These are phyloP conservation scores for Eristalis arbustorum DNA, from an alignment of 2,888 invertebrate species.

Conservation along the genomic window DNA sequence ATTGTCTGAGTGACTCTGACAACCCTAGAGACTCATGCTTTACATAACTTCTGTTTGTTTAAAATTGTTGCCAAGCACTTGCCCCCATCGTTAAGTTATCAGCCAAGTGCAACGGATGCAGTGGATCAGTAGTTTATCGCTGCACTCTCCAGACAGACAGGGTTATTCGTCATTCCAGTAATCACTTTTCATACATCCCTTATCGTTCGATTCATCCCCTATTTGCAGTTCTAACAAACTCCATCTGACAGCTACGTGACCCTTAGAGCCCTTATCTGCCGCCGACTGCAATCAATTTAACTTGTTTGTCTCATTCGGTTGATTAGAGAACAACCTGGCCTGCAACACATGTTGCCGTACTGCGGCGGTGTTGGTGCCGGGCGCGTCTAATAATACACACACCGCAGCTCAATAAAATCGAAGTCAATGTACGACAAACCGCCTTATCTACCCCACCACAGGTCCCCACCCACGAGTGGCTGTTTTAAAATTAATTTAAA, in stretches of 20 bases:
- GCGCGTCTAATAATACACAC: conserved; percentile 6
- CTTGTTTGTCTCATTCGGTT: not conserved
- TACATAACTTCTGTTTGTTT: not conserved
- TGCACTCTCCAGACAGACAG: not conserved
- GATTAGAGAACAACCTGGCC: not conserved
- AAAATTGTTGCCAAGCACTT: not conserved
- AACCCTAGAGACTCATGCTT: not conserved
- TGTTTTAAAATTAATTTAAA: conserved; percentile 8
- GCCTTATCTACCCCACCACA: conserved; percentile 4
- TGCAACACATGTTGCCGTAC: not conserved
- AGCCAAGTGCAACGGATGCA: not conserved
- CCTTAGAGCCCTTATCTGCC: not conserved
- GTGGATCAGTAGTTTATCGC: not conserved
- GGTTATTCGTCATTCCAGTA: not conserved
- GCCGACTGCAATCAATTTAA: not conserved
- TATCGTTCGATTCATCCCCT: not conserved
- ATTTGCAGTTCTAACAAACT: not conserved
- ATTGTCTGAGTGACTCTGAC: not conserved
- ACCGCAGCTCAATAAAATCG: not conserved
- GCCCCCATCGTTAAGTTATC: not conserved
- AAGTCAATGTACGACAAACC: conserved; percentile 23
- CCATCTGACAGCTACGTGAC: not conserved
- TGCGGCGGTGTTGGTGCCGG: not conserved
- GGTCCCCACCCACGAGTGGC: not conserved
- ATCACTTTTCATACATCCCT: too few relatives aligned